These are phyloP conservation scores for Nannobrachium achirus DNA, from an alignment of 2,113 vertebrate species.

Conservation along the genomic window DNA sequence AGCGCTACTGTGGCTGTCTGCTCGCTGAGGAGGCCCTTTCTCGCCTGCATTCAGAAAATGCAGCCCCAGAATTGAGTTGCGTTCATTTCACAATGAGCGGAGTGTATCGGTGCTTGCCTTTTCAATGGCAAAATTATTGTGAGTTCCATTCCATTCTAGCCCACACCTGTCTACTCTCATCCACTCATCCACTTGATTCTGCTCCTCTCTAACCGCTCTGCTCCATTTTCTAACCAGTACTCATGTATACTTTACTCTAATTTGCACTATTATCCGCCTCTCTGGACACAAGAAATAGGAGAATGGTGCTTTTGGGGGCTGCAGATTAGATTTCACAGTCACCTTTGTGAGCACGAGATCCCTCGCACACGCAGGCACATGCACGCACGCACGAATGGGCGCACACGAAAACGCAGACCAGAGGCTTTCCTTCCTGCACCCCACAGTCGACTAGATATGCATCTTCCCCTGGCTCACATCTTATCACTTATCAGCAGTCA, in stretches of 20 bases:
- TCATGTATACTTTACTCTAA: not conserved
- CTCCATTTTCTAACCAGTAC: not conserved
- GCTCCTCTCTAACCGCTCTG: not conserved
- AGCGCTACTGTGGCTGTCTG: too few species aligned
- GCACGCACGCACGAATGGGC: constrained; percentile 2
- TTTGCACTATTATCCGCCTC: not conserved
- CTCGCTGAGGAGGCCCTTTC: too few species aligned
- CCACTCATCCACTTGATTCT: not conserved
- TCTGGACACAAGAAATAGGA: not conserved
- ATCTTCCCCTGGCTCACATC: not conserved
- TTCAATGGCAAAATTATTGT: not conserved
- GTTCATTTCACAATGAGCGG: too few species aligned
- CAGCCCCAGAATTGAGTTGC: too few species aligned
- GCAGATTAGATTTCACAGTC: too few species aligned
- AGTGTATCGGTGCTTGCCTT: not conserved
- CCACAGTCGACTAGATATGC: not conserved
- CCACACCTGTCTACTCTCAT: not conserved
- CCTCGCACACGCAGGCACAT: not conserved
- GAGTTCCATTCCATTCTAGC: not conserved
- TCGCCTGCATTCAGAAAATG: too few species aligned
- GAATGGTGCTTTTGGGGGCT: not conserved
- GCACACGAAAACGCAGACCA: not conserved
- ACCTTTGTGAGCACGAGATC: not conserved
- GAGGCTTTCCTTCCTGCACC: not conserved
- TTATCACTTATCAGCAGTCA: constrained; percentile 35